Conservation (phyloP, 2,888 invertebrate genomes). For the Smittia sp. region DNA sequence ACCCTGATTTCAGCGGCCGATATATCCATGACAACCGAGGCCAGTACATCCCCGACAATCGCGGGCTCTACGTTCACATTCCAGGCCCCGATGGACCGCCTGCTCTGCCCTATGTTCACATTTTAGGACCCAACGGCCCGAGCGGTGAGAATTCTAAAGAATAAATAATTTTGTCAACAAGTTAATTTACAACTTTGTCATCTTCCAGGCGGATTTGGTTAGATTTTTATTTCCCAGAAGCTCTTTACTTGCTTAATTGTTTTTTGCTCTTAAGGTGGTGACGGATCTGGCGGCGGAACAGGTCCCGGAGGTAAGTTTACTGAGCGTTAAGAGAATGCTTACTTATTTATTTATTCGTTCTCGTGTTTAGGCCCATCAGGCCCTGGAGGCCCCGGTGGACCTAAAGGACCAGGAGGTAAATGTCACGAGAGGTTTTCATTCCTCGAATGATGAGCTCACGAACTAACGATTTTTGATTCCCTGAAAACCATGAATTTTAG, state of each 20-base stretch:
- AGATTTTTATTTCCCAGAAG: not conserved
- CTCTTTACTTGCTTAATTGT: not conserved
- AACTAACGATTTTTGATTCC: not conserved
- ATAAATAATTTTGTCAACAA: no score
- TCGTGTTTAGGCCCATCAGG: not conserved
- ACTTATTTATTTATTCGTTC: not conserved
- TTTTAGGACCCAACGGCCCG: conserved; percentile 6
- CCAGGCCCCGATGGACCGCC: conserved; percentile 53
- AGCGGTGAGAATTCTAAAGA: no score
- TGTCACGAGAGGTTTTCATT: no score
- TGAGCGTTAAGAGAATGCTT: not conserved
- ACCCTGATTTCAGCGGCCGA: conserved; percentile 27
- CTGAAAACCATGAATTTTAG: not conserved
- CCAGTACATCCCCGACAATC: conserved; percentile 51
- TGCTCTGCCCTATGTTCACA: conserved; percentile 42
- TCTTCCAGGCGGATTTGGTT: not conserved
- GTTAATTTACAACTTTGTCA: no score
- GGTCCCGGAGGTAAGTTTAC: conserved; percentile 41
- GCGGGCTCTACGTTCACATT: conserved; percentile 51
- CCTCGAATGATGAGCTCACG: no score
- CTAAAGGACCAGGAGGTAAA: conserved; percentile 43
- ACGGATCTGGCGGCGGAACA: conserved; percentile 53
- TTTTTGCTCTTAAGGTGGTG: not conserved
- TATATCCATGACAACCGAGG: conserved; percentile 44
- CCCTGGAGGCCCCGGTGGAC: not conserved